Conservation (phyloP, 2,113 vertebrate genomes). For the Hyperopisus bebe region DNA sequence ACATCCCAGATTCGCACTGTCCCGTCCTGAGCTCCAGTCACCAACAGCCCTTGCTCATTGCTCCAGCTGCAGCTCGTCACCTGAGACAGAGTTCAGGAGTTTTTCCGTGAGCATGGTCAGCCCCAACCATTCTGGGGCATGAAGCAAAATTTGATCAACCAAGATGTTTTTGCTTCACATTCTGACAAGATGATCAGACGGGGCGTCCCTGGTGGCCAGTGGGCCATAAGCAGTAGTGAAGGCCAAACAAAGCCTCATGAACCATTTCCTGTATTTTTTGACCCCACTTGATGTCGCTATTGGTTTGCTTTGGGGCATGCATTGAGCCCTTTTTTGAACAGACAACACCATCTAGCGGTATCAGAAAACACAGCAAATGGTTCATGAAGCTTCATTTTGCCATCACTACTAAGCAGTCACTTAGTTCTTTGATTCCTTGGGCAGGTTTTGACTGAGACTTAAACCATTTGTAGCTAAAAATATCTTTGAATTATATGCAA, state of each 20-base stretch:
- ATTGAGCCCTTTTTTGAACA: neutral
- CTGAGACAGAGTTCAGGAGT: slow-evolving; percentile 37
- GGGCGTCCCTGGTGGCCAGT: neutral
- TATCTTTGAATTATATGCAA: neutral
- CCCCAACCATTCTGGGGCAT: neutral
- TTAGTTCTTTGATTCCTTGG: neutral
- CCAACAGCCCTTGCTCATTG: slow-evolving; percentile 57
- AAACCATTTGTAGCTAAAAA: neutral
- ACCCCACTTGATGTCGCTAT: neutral
- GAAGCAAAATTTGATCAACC: neutral
- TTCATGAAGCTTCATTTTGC: neutral
- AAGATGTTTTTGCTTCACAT: neutral
- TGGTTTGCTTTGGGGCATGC: neutral
- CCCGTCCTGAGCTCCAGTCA: slow-evolving; percentile 65
- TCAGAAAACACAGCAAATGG: neutral
- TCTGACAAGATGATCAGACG: neutral
- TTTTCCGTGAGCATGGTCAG: neutral
- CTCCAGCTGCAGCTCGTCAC: slow-evolving; percentile 66
- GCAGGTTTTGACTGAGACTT: neutral
- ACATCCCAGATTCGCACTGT: slow-evolving; percentile 65
- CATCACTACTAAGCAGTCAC: neutral
- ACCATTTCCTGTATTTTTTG: neutral
- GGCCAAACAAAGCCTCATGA: neutral
- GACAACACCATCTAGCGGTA: neutral
- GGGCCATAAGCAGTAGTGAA: neutral